Base-by-base conservation (phyloP, 2,888 invertebrate species). In the Chrysomela aeneicollis region DNA sequence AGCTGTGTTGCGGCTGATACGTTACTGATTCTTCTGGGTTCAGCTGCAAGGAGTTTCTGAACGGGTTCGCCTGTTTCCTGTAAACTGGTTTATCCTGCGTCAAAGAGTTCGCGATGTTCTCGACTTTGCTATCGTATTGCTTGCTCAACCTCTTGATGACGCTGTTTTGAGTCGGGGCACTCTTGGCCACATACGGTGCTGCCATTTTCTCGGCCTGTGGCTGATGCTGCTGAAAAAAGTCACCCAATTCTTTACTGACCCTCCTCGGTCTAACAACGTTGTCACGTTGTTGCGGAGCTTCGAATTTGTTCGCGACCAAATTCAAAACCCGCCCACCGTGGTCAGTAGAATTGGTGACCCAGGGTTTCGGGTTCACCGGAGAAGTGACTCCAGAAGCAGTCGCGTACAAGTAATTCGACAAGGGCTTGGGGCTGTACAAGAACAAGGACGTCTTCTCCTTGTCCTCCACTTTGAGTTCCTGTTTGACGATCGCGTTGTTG, bases 271-370 rank as follows among this genome's bases (percentile, higher is more conserved):
- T 78, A 59, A 66, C 17, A 18, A 57, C 50, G 21, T 61, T 57
- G 72, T 78, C 67, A 18, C 49, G 79, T 53, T 61, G 65, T 47
- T 69, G 69, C n/a, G 73, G 61, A 51, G 77, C 74, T 61, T 88
- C 88, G 73, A 88, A 89, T 78, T 86, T 88, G 19, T 85, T 82
- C 0, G 86, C 85, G 18, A 86, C 85, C 26, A 86, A 79, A 71
- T 84, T 86, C 17, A 86, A 78, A 5, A 86, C 85, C 67, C 86
- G 84, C 53, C 84, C 84, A 49, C 74, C 77, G 46, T 86, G 85
- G 15, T 74, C 77, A 32, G 79, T 76, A 2, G 82, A 78, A 17
- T 83, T 83, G 1, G 81, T 78, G 30, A 82, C 78, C 88, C 88
- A 88, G 17, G 81, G 87, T 51, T 83, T 78, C 2, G 73, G 66